Evolutionary conservation across 2,888 invertebrate species (phyloP), one percentile per base, ranked within the genome.

Genomic region (Phortica magna): DNA sequence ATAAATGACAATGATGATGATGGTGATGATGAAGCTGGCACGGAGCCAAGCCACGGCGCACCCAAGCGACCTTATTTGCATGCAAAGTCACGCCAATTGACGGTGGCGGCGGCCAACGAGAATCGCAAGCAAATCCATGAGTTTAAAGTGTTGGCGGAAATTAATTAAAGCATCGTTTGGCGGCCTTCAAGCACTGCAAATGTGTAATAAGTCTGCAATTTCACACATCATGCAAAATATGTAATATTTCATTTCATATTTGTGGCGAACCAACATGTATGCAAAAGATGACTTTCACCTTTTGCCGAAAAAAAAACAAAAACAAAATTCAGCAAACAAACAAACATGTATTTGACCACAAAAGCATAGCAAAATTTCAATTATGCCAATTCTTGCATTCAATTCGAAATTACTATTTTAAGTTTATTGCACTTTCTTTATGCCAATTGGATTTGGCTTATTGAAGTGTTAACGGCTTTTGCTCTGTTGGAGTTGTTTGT

Each of bases 61-160:
- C 48, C 48, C 48, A 1, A 48, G 4, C 82, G 79, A 80, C 80
- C 85, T 80, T 83, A 79, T 77, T 83, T 77, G 80, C 65, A 74
- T 79, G 74, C 76, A 48, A 48, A 9, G 48, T 14, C 48, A 48
- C 7, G 48, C 48, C 48, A 48, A 48, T 48, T 2, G 14, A 48
- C 9, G 48, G 9, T 7, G 7, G 7, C 9, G 48, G 7, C 3
- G 14, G 3, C 48, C 10, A 48, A 48, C 7, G 2, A 14, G 10
- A 48, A 9, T 48, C 48, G 7, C 5, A 31, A 4, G 31, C 31
- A 31, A 31, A 31, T 4, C 3, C 31, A 53, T 53, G 10, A 53
- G 59, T 1, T 64, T n/a, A 42, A 67, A 67, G 42, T 67, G 67
- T 67, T 67, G 67, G 67, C 41, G 67, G 19, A 67, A 67, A 67